Evolutionary conservation across 2,888 invertebrate species (phyloP).

Genomic region (Dryadula phaetusa): DNA sequence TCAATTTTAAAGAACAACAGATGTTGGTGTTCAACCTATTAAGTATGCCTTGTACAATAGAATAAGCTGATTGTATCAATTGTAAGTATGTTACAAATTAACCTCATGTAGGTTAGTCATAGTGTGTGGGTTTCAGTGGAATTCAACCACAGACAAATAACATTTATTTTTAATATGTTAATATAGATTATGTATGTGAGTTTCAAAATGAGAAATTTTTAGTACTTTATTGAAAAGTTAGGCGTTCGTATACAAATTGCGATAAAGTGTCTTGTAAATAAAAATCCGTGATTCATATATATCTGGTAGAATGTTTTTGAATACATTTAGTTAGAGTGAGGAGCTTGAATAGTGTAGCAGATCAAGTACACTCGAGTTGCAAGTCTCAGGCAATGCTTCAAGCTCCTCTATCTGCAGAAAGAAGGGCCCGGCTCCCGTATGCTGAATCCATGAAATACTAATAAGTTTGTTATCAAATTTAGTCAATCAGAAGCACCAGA

Average conservation of each 20-base stretch:
- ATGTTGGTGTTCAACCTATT: not conserved
- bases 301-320: too few relatives aligned
- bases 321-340: too few relatives aligned
- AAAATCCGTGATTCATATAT: too few relatives aligned
- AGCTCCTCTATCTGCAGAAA: too few relatives aligned
- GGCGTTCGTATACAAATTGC: not conserved
- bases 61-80: slow-evolving; percentile 13
- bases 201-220: not conserved
- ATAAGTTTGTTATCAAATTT: too few relatives aligned
- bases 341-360: too few relatives aligned
- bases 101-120: slow-evolving; percentile 15
- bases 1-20: not conserved
- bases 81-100: slow-evolving; percentile 16
- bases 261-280: not conserved
- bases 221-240: too few relatives aligned
- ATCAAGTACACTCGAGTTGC: too few relatives aligned
- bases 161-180: not conserved
- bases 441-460: too few relatives aligned
- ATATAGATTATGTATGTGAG: not conserved
- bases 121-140: slow-evolving; percentile 6
- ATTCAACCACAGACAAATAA: slow-evolving; percentile 7
- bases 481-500: too few relatives aligned
- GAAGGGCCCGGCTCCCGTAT: too few relatives aligned
- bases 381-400: too few relatives aligned
- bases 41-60: not conserved